These are phyloP conservation scores for Tachina fera DNA, from an alignment of 2,888 invertebrate genomes.

Conservation along the genomic window DNA sequence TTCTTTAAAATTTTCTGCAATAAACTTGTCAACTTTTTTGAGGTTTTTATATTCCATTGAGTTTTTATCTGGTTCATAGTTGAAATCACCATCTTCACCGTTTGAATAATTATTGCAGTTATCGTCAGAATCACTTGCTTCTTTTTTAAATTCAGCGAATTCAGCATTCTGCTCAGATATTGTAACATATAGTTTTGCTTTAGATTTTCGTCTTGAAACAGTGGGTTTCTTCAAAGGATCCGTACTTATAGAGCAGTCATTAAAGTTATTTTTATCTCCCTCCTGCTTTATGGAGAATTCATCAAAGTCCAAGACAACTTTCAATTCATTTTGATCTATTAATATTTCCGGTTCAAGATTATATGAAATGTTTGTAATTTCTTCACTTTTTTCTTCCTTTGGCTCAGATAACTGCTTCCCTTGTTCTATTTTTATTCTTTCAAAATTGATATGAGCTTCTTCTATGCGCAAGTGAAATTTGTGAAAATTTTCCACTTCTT, in stretches of 20 bases:
- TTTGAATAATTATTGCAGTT: constrained; percentile 62
- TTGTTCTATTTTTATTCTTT: constrained; percentile 71
- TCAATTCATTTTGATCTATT: constrained; percentile 15
- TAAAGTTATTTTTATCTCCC: not conserved
- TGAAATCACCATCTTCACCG: constrained; percentile 73
- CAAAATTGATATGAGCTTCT: constrained; percentile 73
- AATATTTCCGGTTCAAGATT: constrained; percentile 35
- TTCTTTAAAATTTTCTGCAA: constrained; percentile 76
- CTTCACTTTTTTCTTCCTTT: not conserved
- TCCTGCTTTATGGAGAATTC: constrained; percentile 8
- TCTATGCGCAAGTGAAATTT: constrained; percentile 76
- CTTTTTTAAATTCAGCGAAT: constrained; percentile 60
- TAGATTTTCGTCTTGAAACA: not conserved
- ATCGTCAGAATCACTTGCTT: constrained; percentile 35
- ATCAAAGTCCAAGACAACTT: constrained; percentile 3
- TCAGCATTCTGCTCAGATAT: constrained; percentile 45
- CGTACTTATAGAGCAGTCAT: not conserved
- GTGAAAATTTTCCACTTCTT: constrained; percentile 75
- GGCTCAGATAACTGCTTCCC: not conserved
- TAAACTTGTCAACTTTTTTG: constrained; percentile 76
- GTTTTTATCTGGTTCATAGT: constrained; percentile 73
- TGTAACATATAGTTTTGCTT: not conserved
- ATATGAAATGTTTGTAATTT: constrained; percentile 12
- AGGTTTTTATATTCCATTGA: constrained; percentile 75
- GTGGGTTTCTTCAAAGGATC: constrained; percentile 46